Evolutionary conservation across 2,888 invertebrate genomes (phyloP).

Genomic region (Synergus umbraculus): DNA sequence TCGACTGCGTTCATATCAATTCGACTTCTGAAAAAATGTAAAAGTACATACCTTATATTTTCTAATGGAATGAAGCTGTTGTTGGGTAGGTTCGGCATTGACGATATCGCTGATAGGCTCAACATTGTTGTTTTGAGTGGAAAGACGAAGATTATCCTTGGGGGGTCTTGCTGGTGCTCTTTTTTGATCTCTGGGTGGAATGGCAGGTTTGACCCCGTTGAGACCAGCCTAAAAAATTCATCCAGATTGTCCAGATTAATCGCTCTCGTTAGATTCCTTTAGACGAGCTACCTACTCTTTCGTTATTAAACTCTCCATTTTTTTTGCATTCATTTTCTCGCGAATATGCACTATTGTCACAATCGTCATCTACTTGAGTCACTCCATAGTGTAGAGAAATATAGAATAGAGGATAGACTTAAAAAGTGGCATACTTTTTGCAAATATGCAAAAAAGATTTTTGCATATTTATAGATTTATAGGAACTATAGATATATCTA

Average conservation of each 20-base stretch:
- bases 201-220: slow-evolving; percentile 79
- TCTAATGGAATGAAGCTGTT: slow-evolving; percentile 93
- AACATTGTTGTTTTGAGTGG: slow-evolving; percentile 78
- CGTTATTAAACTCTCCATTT: slow-evolving; percentile 32
- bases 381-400: slow-evolving; percentile 42
- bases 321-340: slow-evolving; percentile 19
- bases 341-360: slow-evolving; percentile 22
- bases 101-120: slow-evolving; percentile 75
- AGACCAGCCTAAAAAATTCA: slow-evolving; percentile 72
- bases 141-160: slow-evolving; percentile 82
- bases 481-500: not conserved
- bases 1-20: not conserved
- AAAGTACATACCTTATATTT: slow-evolving; percentile 89
- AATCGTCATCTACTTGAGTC: slow-evolving; percentile 41
- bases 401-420: slow-evolving; percentile 33
- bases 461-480: slow-evolving; percentile 44
- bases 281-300: slow-evolving; percentile 32
- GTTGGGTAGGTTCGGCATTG: slow-evolving; percentile 82
- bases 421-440: slow-evolving; percentile 39
- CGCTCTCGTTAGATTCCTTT: slow-evolving; percentile 38
- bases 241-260: slow-evolving; percentile 58
- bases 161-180: slow-evolving; percentile 82
- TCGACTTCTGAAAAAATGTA: slow-evolving; percentile 30
- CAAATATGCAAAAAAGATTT: slow-evolving; percentile 41
- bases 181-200: slow-evolving; percentile 85